Evolutionary conservation across 2,888 invertebrate species (phyloP), one percentile per base, ranked within the genome.

Genomic region (Pycnomerus fuliginosus): DNA sequence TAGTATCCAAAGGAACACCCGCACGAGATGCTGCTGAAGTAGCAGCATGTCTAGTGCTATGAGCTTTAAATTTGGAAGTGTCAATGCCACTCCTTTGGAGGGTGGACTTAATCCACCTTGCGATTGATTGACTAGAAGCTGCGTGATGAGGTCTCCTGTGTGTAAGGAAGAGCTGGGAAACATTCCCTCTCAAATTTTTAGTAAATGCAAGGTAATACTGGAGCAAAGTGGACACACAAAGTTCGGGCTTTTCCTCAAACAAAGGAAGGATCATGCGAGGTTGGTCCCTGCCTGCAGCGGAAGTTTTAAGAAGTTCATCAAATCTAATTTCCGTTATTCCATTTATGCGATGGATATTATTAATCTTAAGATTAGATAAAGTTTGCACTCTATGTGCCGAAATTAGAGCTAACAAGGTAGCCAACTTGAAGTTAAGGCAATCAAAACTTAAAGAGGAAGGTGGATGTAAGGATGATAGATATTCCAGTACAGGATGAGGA

Each of bases 1-100:
- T 58, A 1, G 24, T 16, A 1, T 52, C 48, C 5, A 54, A 17
- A 32, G 31, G 49, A 1, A 58, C 28, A 13, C 53, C 56, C 7
- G 4, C 37, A n/a, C 42, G 28, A 7, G 30, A 33, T 10, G 54
- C 60, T 3, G 53, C 46, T 11, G 57, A 56, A 5, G 56, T 60
- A 5, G 49, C 36, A 1, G 53, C 55, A 31, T 59, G 60, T n/a
- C 55, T 34, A n/a, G 51, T 55, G 16, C 40, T 34, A 16, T 56
- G 56, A 2, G 55, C 38, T 11, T 33, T 38, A 27, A 52, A 56
- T 1, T 38, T 8, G 1, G 8, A 10, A 1, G 48, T 56, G 32
- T 56, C 48, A n/a, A 60, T 33, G 5, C 54, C 55, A 25, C 48
- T 41, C 4, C 11, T 10, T 10, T 10, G 10, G 3, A 25, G 3